Evolutionary conservation across 2,797 vertebrate genomes (phyloP).

Genomic region (Xiphophorus birchmanni): DNA sequence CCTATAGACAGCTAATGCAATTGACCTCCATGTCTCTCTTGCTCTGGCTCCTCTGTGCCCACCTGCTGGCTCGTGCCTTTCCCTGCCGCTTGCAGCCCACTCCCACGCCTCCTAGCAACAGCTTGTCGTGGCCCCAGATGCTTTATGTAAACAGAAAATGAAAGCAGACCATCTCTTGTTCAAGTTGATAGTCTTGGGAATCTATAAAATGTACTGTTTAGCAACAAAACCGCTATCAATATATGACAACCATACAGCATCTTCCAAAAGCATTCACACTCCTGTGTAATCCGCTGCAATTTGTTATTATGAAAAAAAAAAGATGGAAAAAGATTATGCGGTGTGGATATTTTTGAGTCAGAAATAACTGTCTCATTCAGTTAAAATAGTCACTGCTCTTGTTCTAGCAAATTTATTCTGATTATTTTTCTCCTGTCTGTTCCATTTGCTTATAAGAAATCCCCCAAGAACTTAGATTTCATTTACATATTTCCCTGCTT

Average conservation of each 20-base stretch:
- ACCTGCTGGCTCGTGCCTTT: conserved; percentile 47
- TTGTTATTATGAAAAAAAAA: neutral
- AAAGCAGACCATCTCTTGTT: conserved; percentile 10
- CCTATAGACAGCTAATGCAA: conserved; percentile 21
- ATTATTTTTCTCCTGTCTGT: neutral
- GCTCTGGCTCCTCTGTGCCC: conserved; percentile 35
- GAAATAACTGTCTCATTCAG: conserved; percentile 13
- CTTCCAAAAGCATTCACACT: neutral
- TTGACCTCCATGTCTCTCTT: conserved; percentile 32
- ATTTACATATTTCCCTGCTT: too few species aligned
- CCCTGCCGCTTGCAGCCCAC: conserved; percentile 54
- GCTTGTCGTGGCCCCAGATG: conserved; percentile 42
- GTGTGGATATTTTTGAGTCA: conserved; percentile 1
- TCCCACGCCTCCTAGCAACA: conserved; percentile 55
- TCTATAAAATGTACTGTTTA: neutral
- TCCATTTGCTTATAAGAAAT: too few species aligned
- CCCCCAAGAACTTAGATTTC: too few species aligned
- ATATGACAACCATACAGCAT: neutral
- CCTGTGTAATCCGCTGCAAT: neutral
- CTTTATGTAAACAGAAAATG: conserved; percentile 28
- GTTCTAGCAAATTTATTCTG: neutral
- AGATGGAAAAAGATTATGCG: neutral
- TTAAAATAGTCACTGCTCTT: conserved; percentile 41
- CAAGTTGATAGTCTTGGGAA: conserved; percentile 15
- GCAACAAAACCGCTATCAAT: neutral